phyloP scores from a whole-genome alignment of 2,888 invertebrate genomes.

The Cephus spinipes region DNA sequence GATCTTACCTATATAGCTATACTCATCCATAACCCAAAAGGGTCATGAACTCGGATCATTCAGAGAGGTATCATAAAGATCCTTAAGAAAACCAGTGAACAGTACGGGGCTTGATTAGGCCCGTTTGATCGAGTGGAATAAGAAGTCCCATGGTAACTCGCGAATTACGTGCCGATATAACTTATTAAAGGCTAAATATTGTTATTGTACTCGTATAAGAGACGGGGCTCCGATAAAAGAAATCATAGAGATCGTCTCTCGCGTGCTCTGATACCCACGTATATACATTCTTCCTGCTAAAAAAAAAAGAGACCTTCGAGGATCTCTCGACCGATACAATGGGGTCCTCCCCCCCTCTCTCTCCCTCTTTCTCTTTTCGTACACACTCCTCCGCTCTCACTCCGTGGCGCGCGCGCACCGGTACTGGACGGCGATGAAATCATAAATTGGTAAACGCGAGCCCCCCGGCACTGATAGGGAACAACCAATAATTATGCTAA shows the following conservation, averaged over 20 bases:
- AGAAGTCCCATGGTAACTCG: not conserved
- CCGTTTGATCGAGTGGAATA: conserved; percentile 1
- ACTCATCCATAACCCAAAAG: not conserved
- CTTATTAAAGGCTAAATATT: not conserved
- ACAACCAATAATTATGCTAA: conserved; percentile 63
- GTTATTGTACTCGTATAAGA: not conserved
- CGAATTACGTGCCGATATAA: not conserved
- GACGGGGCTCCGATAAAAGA: not conserved
- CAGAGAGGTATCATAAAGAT: not conserved
- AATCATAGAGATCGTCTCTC: not conserved
- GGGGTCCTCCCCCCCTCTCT: not conserved
- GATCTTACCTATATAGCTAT: not conserved
- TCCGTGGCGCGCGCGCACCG: conserved; percentile 4
- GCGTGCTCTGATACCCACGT: not conserved
- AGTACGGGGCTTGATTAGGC: not conserved
- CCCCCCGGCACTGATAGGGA: conserved; percentile 61
- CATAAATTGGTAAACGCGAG: conserved; percentile 60
- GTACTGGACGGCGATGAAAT: conserved; percentile 54
- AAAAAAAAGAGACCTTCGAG: not conserved
- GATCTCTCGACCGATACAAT: not conserved
- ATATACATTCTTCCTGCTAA: not conserved
- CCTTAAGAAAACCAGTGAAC: not conserved
- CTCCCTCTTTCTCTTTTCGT: not conserved
- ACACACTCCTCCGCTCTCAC: not conserved
- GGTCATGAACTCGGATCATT: not conserved